A percentile compares a stretch with the other conserved stretches of the same genome.
Conservation (phyloP, 2,888 invertebrate genomes). For the Melikaiella ostensackeni region DNA sequence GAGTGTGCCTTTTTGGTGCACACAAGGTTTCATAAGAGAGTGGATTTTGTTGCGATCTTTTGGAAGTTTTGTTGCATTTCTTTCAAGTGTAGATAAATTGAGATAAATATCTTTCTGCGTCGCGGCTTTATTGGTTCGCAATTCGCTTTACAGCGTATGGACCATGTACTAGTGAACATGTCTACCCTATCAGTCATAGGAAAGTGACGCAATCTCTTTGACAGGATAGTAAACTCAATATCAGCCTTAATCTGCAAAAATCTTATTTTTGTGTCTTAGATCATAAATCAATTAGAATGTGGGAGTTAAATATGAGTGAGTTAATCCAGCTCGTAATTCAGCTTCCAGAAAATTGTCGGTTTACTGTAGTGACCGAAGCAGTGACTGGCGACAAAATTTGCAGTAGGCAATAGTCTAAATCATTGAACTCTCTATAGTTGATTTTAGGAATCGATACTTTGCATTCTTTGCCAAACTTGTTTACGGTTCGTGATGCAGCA, state of each 20-base stretch:
- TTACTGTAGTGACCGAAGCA: background rate
- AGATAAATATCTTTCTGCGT: constrained; percentile 30
- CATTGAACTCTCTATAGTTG: background rate
- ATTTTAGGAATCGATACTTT: constrained; percentile 3
- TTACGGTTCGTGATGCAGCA: constrained; percentile 31
- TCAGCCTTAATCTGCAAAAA: constrained; percentile 21
- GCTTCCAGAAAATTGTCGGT: background rate
- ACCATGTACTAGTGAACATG: background rate
- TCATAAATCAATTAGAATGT: background rate
- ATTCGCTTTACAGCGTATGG: background rate
- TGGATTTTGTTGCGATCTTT: too few species aligned
- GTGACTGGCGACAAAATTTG: background rate
- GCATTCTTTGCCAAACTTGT: constrained; percentile 19
- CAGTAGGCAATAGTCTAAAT: background rate
- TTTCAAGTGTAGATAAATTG: constrained; percentile 18
- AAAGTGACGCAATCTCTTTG: constrained; percentile 23
- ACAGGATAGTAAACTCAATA: constrained; percentile 6
- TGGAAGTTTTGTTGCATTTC: background rate
- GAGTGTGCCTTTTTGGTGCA: too few species aligned
- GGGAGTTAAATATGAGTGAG: background rate
- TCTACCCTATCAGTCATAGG: background rate
- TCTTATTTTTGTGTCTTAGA: background rate
- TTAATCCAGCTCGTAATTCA: too few species aligned
- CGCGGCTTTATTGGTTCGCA: constrained; percentile 13
- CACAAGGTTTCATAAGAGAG: too few species aligned